Conservation (phyloP, 2,113 vertebrate species). For the Corythaeola cristata region DNA sequence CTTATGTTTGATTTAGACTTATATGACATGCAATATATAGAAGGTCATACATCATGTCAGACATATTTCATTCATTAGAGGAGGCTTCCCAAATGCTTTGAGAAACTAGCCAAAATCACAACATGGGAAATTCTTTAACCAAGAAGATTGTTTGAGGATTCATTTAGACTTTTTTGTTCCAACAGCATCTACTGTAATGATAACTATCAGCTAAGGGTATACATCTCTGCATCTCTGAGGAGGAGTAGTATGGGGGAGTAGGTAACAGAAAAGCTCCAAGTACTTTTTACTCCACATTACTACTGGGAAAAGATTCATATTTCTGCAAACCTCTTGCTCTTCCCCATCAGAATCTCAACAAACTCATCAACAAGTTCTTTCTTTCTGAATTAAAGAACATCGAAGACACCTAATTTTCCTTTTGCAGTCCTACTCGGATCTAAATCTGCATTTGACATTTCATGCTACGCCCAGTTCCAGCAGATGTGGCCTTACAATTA, state of each 20-base stretch:
- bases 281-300: neutral
- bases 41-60: neutral
- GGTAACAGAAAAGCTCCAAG: neutral
- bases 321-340: neutral
- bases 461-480: conserved; percentile 20
- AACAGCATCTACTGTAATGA: neutral
- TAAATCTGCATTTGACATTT: conserved; percentile 63
- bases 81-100: neutral
- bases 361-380: neutral
- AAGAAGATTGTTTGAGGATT: neutral
- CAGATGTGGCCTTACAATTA: conserved; percentile 46
- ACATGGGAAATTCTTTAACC: neutral
- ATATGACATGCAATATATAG: neutral
- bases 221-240: neutral
- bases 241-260: neutral
- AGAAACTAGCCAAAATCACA: neutral
- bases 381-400: neutral
- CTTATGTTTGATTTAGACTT: neutral
- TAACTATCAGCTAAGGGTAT: neutral
- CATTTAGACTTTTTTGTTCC: neutral
- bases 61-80: neutral
- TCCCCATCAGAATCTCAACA: neutral
- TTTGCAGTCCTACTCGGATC: conserved; percentile 15
- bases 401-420: neutral
- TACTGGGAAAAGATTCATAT: neutral